Evolutionary conservation across 2,113 vertebrate species (phyloP), one percentile per base, ranked within the genome.

Genomic region (Tichodroma muraria): DNA sequence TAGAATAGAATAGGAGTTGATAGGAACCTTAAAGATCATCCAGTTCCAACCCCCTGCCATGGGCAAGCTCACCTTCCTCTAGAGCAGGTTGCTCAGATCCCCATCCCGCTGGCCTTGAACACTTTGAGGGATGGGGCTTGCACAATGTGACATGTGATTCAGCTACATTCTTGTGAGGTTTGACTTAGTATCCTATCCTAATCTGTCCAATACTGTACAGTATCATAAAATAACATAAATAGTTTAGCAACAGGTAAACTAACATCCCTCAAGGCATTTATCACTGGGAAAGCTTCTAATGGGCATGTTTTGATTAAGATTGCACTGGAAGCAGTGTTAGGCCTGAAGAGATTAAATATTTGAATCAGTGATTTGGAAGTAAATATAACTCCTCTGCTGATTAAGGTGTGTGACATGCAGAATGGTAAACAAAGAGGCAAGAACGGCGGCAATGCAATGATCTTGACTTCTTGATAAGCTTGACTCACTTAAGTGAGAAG

Each of bases 271-370:
- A 65, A 53, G 44, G 77, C 71, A 88, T 38, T 91, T 54, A 66
- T 47, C 54, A 38, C 27, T 50, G 30, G 15, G 14, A 63, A 91
- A 90, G 44, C 33, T 93, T 87, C 60, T 91, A 94, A 90, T 52
- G 53, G 78, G 20, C 28, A 65, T 76, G 79, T 78, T 96, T 93
- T 95, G 80, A 95, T 95, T 92, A 90, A 92, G 85, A 94, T 70
- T 85, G 37, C 68, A 54, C 59, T 82, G 59, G 25, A 81, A 45
- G 80, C 22, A 77, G 37, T 49, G 71, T 66, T 95, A 95, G 71
- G 27, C 16, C n/a, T 90, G 80, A 70, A 93, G 85, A 88, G 76
- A 96, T 94, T 90, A 96, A 96, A 85, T 91, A 92, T 93, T 90
- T 96, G 90, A 89, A 93, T 86, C 10, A 2, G 76, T 96, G 88